These are phyloP conservation scores for Onychostruthus taczanowskii DNA, from an alignment of 2,113 vertebrate species.

Conservation along the genomic window DNA sequence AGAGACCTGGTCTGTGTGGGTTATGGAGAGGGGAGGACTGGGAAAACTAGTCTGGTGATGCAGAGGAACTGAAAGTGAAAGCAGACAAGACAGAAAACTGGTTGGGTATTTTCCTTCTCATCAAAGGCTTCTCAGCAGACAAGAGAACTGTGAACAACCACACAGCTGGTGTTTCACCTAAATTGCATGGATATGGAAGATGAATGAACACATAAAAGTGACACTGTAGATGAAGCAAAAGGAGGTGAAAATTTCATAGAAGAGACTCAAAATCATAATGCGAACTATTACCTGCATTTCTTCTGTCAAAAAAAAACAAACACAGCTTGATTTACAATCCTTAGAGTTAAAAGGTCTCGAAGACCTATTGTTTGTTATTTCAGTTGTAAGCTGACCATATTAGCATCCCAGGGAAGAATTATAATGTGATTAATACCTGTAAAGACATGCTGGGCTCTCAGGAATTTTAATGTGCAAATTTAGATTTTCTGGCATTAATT, in stretches of 20 bases:
- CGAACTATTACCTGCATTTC: not conserved
- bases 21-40: not conserved
- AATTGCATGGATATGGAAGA: not conserved
- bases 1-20: not conserved
- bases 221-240: not conserved
- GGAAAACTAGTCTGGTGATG: not conserved
- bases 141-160: not conserved
- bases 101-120: not conserved
- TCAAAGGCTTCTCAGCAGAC: not conserved
- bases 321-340: not conserved
- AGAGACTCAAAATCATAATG: not conserved
- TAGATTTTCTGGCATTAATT: not conserved
- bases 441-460: not conserved
- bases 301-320: not conserved
- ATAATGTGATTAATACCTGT: not conserved
- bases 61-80: not conserved
- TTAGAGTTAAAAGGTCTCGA: not conserved
- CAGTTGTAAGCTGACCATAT: not conserved
- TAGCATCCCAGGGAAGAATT: not conserved
- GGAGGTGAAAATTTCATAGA: not conserved
- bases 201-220: not conserved
- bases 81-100: not conserved
- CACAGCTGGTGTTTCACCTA: not conserved
- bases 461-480: not conserved
- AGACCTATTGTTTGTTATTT: not conserved